Evolutionary conservation across 1,140 invertebrate species (phyloP), one percentile per base, ranked within the genome.

Genomic region (Apis cerana): DNA sequence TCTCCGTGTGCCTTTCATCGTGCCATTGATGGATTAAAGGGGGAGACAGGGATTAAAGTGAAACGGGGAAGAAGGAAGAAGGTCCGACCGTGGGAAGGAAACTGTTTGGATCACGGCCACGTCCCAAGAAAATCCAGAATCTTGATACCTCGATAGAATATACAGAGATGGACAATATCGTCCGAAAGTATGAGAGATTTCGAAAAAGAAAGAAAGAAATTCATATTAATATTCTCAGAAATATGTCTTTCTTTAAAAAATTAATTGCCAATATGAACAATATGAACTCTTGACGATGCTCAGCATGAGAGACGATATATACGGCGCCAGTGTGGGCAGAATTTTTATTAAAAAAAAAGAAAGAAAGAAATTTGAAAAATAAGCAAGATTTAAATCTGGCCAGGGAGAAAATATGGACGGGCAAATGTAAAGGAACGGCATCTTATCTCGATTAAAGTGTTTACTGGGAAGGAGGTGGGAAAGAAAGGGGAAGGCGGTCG

Each of bases 1-100:
- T 87, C 85, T 70, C 75, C 76, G 82, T 61, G 83, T 64, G 86
- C 82, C 85, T 88, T 90, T 88, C 89, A 89, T 85, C 85, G 80
- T 77, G 80, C 85, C 86, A 89, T 90, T 90, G 89, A 90, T 89
- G 85, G 89, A 90, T 89, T 88, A 89, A 90, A 88, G 78, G 75
- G 85, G 85, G 77, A 80, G 80, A 83, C 69, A 50, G 59, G 72
- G 79, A 82, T 82, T 82, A 84, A 52, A 27, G 70, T 74, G 48
- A 62, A n/a, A 65, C 33, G 48, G 54, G 27, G 54, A 79, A 75
- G 67, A 58, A 65, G 69, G 77, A 79, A 27, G 75, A 68, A 58
- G 48, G 74, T 68, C 54, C 54, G 15, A 64, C 48, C 54, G 50
- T 71, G 77, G 59, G 67, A 70, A 81, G 78, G 64, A 79, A 77